Conservation (phyloP, 2,797 vertebrate genomes). For the Simalia tracyae region DNA sequence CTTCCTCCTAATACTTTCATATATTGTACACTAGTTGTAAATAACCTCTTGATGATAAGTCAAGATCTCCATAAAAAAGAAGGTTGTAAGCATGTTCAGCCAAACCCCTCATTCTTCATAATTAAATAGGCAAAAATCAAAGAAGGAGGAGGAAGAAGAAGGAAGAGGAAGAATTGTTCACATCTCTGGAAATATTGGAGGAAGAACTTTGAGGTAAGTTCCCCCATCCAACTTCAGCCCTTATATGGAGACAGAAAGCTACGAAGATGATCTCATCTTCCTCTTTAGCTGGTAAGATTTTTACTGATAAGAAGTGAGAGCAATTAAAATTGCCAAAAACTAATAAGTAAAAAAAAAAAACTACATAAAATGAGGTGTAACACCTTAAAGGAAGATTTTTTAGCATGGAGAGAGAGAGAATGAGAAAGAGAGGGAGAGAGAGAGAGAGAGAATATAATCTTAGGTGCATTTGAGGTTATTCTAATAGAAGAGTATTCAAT, state of each 20-base stretch:
- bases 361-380: not conserved
- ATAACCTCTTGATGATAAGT: not conserved
- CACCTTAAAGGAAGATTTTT: not conserved
- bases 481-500: not conserved
- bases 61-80: not conserved
- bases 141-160: not conserved
- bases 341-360: not conserved
- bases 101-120: not conserved
- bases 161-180: not conserved
- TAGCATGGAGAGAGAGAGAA: not conserved
- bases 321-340: not conserved
- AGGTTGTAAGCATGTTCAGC: not conserved
- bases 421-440: no score
- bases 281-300: not conserved
- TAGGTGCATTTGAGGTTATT: not conserved
- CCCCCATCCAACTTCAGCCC: not conserved
- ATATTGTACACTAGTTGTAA: not conserved
- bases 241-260: not conserved
- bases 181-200: not conserved
- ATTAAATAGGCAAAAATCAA: not conserved
- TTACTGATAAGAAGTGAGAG: not conserved
- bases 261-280: not conserved
- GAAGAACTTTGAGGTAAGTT: not conserved
- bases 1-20: not conserved
- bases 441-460: not conserved